Evolutionary conservation across 2,113 vertebrate genomes (phyloP).

Genomic region (Sula dactylatra): DNA sequence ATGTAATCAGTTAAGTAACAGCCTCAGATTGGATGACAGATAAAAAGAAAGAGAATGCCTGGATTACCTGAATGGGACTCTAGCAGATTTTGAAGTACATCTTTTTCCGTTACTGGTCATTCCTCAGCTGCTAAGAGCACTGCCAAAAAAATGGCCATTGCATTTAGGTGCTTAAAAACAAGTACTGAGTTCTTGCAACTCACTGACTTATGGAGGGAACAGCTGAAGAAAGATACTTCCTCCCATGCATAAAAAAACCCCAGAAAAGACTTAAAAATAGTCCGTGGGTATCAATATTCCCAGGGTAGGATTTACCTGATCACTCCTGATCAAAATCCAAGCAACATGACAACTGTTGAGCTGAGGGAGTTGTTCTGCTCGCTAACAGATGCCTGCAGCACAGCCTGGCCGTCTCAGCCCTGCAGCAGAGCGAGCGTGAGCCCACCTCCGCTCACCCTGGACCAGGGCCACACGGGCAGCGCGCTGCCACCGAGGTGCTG

Average conservation of each 20-base stretch:
- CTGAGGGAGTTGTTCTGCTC: fast-evolving
- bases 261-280: background rate
- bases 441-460: fast-evolving
- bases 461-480: background rate
- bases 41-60: background rate
- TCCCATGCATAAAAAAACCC: background rate
- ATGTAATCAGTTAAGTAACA: background rate
- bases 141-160: background rate
- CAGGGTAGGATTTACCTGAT: background rate
- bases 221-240: background rate
- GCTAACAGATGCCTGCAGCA: background rate
- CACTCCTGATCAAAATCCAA: background rate
- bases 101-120: background rate
- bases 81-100: background rate
- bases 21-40: background rate
- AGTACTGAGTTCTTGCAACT: background rate
- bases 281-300: fast-evolving
- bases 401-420: background rate
- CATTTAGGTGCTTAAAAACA: background rate
- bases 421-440: fast-evolving
- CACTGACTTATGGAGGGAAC: fast-evolving
- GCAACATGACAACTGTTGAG: background rate
- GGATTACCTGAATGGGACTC: background rate
- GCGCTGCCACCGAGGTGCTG: background rate
- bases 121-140: background rate